These are phyloP conservation scores for Calcarius lapponicus DNA, from an alignment of 2,797 vertebrate genomes.

Conservation along the genomic window DNA sequence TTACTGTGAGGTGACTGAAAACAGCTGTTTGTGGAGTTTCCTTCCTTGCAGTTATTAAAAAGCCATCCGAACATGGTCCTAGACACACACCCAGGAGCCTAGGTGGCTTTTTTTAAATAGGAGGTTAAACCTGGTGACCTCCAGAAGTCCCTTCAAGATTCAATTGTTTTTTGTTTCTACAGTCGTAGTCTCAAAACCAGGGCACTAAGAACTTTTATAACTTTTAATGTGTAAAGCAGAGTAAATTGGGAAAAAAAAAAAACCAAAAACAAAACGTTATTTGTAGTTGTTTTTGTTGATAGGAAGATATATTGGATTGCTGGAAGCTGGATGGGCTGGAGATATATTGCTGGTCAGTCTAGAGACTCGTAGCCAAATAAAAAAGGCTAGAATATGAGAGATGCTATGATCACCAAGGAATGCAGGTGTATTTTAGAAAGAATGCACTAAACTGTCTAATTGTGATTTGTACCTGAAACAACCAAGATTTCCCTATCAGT, in stretches of 20 bases:
- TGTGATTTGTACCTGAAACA: neutral
- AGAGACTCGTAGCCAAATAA: neutral
- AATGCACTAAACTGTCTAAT: neutral
- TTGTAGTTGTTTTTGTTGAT: neutral
- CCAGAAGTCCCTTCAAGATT: neutral
- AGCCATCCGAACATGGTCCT: neutral
- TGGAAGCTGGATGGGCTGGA: neutral
- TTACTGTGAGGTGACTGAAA: neutral
- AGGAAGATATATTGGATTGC: neutral
- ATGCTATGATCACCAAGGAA: neutral
- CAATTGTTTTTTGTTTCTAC: neutral
- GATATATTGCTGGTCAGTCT: neutral
- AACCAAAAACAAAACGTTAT: neutral
- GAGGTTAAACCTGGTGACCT: neutral
- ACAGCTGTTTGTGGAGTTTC: neutral
- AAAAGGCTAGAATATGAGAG: neutral
- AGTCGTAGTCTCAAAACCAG: neutral
- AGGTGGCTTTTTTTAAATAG: neutral
- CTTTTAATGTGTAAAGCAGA: neutral
- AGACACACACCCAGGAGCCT: neutral
- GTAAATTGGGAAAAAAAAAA: neutral
- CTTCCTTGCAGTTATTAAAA: neutral
- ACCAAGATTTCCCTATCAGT: neutral
- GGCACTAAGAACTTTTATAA: neutral
- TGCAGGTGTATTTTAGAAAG: accelerated